These are phyloP conservation scores for Chrosomus eos DNA, from an alignment of 2,797 vertebrate species.

Conservation along the genomic window DNA sequence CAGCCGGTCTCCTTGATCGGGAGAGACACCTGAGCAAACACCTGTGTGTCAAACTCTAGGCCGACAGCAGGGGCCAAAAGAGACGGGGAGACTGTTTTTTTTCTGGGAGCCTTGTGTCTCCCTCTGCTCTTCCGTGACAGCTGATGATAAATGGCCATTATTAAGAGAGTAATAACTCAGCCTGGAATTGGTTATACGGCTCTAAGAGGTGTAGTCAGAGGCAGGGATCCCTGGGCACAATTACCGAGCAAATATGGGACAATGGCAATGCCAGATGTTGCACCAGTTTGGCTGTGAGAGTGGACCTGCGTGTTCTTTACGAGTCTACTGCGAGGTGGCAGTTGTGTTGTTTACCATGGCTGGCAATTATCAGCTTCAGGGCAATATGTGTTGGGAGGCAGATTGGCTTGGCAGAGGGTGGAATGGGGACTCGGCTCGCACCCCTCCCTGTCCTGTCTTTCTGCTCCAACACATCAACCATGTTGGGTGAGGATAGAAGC, in stretches of 20 bases:
- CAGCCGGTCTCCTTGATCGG: slow-evolving; percentile 41
- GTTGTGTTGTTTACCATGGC: slow-evolving; percentile 53
- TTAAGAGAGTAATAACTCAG: slow-evolving; percentile 72
- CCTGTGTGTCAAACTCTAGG: slow-evolving; percentile 62
- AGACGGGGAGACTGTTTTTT: slow-evolving; percentile 61
- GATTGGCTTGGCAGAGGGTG: slow-evolving; percentile 71
- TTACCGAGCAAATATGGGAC: slow-evolving; percentile 68
- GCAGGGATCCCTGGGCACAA: slow-evolving; percentile 63
- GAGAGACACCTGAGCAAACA: slow-evolving; percentile 62
- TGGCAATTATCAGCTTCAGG: slow-evolving; percentile 69
- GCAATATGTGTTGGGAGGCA: slow-evolving; percentile 62
- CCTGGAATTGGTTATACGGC: slow-evolving; percentile 61
- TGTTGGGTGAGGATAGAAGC: slow-evolving; percentile 29
- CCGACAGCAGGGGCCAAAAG: slow-evolving; percentile 49
- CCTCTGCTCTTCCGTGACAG: slow-evolving; percentile 68
- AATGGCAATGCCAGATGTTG: slow-evolving; percentile 74
- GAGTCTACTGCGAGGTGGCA: slow-evolving; percentile 55
- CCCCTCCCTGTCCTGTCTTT: slow-evolving; percentile 45
- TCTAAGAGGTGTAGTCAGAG: slow-evolving; percentile 49
- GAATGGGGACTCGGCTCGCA: slow-evolving; percentile 42
- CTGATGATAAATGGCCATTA: slow-evolving; percentile 79
- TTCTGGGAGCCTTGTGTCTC: slow-evolving; percentile 45
- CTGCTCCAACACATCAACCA: slow-evolving; percentile 48
- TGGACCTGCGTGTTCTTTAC: slow-evolving; percentile 44
- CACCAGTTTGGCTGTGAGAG: slow-evolving; percentile 58